These are phyloP conservation scores for Delia radicum DNA, from an alignment of 1,140 invertebrate genomes.

Conservation along the genomic window DNA sequence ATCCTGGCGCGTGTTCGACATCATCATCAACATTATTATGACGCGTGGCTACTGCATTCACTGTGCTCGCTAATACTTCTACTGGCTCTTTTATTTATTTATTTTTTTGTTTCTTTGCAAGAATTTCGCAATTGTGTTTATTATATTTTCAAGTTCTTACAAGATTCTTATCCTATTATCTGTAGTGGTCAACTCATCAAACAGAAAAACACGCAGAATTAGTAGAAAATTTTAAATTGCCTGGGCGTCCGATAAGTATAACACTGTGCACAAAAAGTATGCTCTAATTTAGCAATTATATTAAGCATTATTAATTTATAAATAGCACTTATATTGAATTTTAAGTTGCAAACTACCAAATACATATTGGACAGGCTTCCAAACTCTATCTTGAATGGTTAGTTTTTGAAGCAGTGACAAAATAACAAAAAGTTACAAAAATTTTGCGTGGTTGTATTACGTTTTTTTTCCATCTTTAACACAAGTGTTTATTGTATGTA, in stretches of 20 bases:
- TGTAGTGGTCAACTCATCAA: slow-evolving; percentile 9
- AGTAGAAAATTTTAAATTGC: background rate
- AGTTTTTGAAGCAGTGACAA: no score
- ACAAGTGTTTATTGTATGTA: background rate
- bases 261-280: no score
- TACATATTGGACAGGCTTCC: no score
- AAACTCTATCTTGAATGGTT: no score
- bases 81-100: background rate
- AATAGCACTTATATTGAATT: no score
- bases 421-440: background rate
- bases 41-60: slow-evolving; percentile 19
- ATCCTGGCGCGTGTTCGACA: slow-evolving; percentile 19
- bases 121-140: background rate
- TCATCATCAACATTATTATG: slow-evolving; percentile 21
- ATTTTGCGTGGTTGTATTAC: background rate
- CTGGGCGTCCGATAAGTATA: background rate
- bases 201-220: background rate
- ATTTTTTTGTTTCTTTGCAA: background rate
- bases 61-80: background rate
- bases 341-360: no score
- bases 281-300: no score
- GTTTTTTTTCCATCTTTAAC: background rate
- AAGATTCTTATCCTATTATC: slow-evolving; percentile 21
- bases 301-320: no score
- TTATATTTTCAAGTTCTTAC: background rate